Evolutionary conservation across 2,888 invertebrate genomes (phyloP), one percentile per base, ranked within the genome.

Genomic region (Scaptomyza cyrtandrae): DNA sequence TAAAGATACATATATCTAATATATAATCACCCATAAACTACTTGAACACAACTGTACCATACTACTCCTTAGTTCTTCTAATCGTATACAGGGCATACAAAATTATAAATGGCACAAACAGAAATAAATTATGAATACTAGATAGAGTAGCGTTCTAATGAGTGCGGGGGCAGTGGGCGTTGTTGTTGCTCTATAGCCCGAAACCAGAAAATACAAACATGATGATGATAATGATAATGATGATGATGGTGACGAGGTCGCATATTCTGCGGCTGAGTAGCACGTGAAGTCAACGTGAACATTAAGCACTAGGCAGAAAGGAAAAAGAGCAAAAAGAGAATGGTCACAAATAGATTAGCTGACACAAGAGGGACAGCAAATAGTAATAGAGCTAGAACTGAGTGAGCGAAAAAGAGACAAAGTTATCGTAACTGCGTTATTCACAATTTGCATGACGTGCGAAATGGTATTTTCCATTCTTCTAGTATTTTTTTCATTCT

Each of bases 211-310:
- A 19, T 62, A 53, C 61, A 27, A 41, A 41, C 61, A 14, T 31
- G 54, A 48, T 35, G 69, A 59, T 35, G 39, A 14, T 39, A 16
- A 19, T 35, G 57, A 45, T 31, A 71, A 59, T 35, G 39, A 14
- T 39, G 41, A 14, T 35, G 57, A 45, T 31, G 72, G 58, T 35
- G 76, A 60, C 80, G 71, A 75, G 69, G 86, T 73, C 79, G 75
- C 49, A 43, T 54, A 53, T 68, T 61, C 53, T 55, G 72, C 71
- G 63, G 41, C 77, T 71, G 77, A 78, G 80, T 64, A 48, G 74
- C 85, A 85, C 87, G 85, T 86, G 85, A 86, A 86, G 56, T 45
- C 76, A 86, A 85, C 85, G 85, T 85, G 85, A 86, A 85, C 87
- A 85, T 6, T n/a, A 31, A 31, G 4, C 44, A 27, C 11, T 33